phyloP scores from a whole-genome alignment of 30 jellyfish, hydroid and myxozoan genomes.

The Nemopilema nomurai region DNA sequence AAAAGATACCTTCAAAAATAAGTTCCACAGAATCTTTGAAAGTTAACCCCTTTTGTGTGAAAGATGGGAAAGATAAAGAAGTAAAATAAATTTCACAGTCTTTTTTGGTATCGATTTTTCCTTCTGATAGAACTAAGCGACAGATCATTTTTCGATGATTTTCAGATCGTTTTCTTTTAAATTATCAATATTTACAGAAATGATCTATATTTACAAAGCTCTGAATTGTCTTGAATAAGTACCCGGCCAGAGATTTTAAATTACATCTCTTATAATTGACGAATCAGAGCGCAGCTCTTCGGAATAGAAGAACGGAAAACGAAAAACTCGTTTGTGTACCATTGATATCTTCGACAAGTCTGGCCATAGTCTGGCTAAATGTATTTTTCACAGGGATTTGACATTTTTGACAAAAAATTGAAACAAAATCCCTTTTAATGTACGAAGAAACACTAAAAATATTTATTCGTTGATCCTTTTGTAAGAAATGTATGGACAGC shows the following conservation, averaged over 20 bases:
- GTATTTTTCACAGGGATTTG: not conserved
- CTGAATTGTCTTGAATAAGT: constrained; percentile 19
- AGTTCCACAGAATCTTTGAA: too few species aligned
- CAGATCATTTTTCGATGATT: too few species aligned
- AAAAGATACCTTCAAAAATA: too few species aligned
- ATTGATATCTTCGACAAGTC: not conserved
- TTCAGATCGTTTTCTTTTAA: too few species aligned
- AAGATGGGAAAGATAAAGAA: too few species aligned
- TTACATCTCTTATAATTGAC: constrained; percentile 7
- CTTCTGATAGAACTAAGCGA: too few species aligned
- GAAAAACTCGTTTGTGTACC: not conserved
- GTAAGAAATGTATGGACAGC: not conserved
- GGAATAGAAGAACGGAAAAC: not conserved
- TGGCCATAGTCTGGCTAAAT: not conserved
- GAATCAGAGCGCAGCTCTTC: not conserved
- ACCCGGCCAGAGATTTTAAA: not conserved
- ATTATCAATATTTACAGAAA: too few species aligned
- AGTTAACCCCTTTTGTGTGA: too few species aligned
- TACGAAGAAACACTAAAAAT: constrained; percentile 17
- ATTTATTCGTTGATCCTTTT: constrained; percentile 27
- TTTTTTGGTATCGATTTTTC: too few species aligned
- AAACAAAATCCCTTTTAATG: not conserved
- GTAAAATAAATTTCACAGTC: too few species aligned
- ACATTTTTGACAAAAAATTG: constrained; percentile 2
- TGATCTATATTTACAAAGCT: constrained; percentile 23